Base-by-base conservation (phyloP, 2,888 invertebrate species). In the Palloptera scutellata region DNA sequence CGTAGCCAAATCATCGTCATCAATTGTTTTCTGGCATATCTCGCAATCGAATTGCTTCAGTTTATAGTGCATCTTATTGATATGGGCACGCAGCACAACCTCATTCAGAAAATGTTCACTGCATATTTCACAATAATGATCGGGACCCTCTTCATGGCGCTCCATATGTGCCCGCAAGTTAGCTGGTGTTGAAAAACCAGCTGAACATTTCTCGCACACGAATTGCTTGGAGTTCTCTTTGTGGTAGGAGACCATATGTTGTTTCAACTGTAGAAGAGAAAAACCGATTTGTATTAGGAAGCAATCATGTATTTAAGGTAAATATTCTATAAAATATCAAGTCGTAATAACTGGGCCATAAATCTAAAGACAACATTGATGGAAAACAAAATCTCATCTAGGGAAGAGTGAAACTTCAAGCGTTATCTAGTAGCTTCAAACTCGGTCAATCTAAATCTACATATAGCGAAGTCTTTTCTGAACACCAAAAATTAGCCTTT, bases 91-190 rank as follows among this genome's bases (percentile, higher is more conserved):
- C 66, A 95, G 84, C 0, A 92, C 91, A 79, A 92, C 91, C 9
- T 91, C 87, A 4, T 92, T 88, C 53, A 91, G 87, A 81, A 94
- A 95, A 41, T 90, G 89, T 76, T 92, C 92, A 0, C 93, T 92
- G 78, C 95, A 95, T 62, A 92, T 89, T 72, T 92, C 90, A 79
- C 95, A 95, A 45, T 91, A 88, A 83, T 89, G 92, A 79, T 93
- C 92, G 72, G 91, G 89, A 15, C 91, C 90, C 74, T 92, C 91
- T 42, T 89, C 87, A 85, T 94, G 94, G 0, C 91, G 87, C 79
- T 90, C 89, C 71, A 89, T 86, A 80, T 92, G 92, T 20, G 87
- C 78, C 66, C 88, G 88, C 30, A 91, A 80, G 78, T 89, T 89
- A 55, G 88, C 88, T 42, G 89, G 87, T 73, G 89, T 89, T 2